Base-by-base conservation (phyloP, 2,113 vertebrate species). In the Macquaria ambigua region DNA sequence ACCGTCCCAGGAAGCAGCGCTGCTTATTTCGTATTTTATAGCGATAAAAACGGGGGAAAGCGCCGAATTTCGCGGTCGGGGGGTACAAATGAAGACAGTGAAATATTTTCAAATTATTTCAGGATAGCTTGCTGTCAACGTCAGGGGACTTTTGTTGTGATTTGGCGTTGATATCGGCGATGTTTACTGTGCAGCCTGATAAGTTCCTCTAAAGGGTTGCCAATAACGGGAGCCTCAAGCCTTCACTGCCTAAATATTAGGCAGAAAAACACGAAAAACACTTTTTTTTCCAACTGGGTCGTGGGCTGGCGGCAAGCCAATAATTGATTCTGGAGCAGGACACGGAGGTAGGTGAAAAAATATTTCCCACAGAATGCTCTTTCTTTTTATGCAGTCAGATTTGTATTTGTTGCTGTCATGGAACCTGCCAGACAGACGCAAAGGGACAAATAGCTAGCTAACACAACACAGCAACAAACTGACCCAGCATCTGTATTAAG, bases 281-380 rank as follows among this genome's bases (percentile, higher is more conserved):
- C 2, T 15, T 62, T 58, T 20, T 53, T 87, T 34, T 3, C 34
- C 79, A 34, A 1, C 64, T 84, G 69, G 28, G 28, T 77, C 43
- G 88, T 77, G 87, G 59, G 86, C 88, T 91, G 93, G 94, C 92
- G 87, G 64, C 77, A 48, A 89, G 92, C 93, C 92, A 91, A 87
- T 39, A 74, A 37, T 85, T 84, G 55, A 95, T 92, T 92, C 94
- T 95, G 94, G 94, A 95, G 94, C 94, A 91, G 91, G 93, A 95
- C 81, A 90, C 94, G 87, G 94, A 95, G 93, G 95, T 95, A 86
- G 25, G 94, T 53, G 37, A 48, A 58, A 20, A 59, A 9, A 41
- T 6, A 5, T 58, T 73, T 46, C 16, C 34, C 0, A 4, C 6
- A 23, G 7, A 64, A 61, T 23, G 2, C 6, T 59, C 1, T 63